Percentiles rank a stretch among this genome's conserved stretches.
Evolutionary conservation across 1,140 invertebrate species (phyloP).

Genomic region (Orchesella cincta): DNA sequence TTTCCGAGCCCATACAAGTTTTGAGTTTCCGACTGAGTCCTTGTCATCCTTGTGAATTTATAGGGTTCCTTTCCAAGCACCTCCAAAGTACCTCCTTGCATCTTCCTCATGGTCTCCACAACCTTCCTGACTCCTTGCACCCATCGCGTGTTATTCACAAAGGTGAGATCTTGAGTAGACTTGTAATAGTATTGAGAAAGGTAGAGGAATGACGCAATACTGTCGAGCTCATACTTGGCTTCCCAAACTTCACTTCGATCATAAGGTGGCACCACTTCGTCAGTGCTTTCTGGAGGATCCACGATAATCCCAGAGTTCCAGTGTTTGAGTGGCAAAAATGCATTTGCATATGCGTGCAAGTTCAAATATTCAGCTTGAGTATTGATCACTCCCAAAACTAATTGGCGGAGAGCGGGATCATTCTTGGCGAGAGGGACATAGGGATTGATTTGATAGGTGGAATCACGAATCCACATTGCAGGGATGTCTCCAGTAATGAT

Average conservation of each 20-base stretch:
- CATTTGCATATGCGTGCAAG: slow-evolving; percentile 45
- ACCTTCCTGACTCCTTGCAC: slow-evolving; percentile 13
- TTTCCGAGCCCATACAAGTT: slow-evolving; percentile 48
- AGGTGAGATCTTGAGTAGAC: slow-evolving; percentile 38
- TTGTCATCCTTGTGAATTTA: slow-evolving; percentile 40
- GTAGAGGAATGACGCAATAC: slow-evolving; percentile 47
- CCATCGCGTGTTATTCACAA: slow-evolving; percentile 41
- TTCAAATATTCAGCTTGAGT: slow-evolving; percentile 48
- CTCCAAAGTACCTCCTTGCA: slow-evolving; percentile 45
- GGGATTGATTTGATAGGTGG: slow-evolving; percentile 48
- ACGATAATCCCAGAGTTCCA: slow-evolving; percentile 42
- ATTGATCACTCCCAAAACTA: slow-evolving; percentile 48
- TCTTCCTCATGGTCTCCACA: slow-evolving; percentile 33
- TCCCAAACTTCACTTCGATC: slow-evolving; percentile 43
- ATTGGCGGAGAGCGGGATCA: slow-evolving; percentile 34
- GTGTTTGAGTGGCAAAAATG: slow-evolving; percentile 45
- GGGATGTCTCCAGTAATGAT: slow-evolving; percentile 47
- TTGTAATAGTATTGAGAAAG: slow-evolving; percentile 44
- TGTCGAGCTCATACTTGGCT: slow-evolving; percentile 49
- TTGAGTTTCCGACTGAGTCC: slow-evolving; percentile 47
- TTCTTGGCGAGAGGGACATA: slow-evolving; percentile 42
- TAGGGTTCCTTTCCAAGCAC: slow-evolving; percentile 34
- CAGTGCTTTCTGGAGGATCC: slow-evolving; percentile 21
- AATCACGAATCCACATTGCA: slow-evolving; percentile 48
- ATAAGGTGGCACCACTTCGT: slow-evolving; percentile 35